These are phyloP conservation scores for Pungitius pungitius DNA, from an alignment of 2,113 vertebrate genomes.

Conservation along the genomic window DNA sequence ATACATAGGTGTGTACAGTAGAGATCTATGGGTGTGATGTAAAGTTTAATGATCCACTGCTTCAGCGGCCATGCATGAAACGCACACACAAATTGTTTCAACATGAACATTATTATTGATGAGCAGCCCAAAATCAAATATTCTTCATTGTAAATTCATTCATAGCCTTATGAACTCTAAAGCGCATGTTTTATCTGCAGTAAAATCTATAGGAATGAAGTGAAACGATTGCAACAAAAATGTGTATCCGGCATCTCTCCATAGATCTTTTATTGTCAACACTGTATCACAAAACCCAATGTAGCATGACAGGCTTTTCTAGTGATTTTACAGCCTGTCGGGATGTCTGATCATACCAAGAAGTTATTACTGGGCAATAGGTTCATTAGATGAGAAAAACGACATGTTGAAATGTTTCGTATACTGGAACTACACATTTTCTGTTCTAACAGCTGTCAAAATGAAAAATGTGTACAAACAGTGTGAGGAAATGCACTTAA, in stretches of 20 bases:
- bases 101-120: constrained; percentile 34
- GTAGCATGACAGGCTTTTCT: constrained; percentile 33
- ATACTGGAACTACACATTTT: neutral
- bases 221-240: neutral
- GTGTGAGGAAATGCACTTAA: neutral
- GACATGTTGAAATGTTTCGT: neutral
- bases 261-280: constrained; percentile 18
- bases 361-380: constrained; percentile 34
- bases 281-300: constrained; percentile 24
- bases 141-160: constrained; percentile 42
- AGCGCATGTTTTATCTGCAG: constrained; percentile 30
- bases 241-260: neutral
- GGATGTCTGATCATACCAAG: constrained; percentile 23
- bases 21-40: neutral
- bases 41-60: constrained; percentile 42
- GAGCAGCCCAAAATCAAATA: constrained; percentile 17
- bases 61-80: constrained; percentile 9
- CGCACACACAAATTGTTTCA: constrained; percentile 29
- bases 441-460: constrained; percentile 3
- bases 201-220: constrained; percentile 5
- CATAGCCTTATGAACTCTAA: constrained; percentile 22
- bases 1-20: neutral
- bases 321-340: constrained; percentile 28
- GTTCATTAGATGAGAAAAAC: constrained; percentile 30
- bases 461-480: neutral